Conservation (phyloP, 2,888 invertebrate species). For the Allacma fusca region DNA sequence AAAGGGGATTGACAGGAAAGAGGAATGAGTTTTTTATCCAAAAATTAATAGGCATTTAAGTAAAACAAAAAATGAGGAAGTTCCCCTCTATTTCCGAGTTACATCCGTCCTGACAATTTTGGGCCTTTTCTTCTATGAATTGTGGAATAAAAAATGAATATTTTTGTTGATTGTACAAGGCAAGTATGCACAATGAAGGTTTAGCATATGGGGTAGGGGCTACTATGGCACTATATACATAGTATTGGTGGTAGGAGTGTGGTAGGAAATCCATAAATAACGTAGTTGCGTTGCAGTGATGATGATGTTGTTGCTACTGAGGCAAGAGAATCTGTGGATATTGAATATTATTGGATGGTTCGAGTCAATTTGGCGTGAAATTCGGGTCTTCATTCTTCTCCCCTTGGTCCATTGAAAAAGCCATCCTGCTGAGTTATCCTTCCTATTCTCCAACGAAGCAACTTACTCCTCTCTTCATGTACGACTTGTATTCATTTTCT, state of each 20-base stretch:
- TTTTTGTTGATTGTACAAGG: too few relatives aligned
- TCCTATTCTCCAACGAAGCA: background rate
- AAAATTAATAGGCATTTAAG: background rate
- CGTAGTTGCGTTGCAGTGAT: background rate
- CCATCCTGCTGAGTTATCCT: conserved; percentile 35
- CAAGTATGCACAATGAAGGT: too few relatives aligned
- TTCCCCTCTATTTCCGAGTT: too few relatives aligned
- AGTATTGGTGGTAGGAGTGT: background rate
- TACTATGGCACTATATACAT: too few relatives aligned
- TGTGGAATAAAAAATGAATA: too few relatives aligned
- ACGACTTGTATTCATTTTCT: background rate
- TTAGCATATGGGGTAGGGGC: too few relatives aligned
- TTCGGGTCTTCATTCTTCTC: conserved; percentile 40
- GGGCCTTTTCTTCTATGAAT: too few relatives aligned
- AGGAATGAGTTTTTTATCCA: conserved; percentile 3
- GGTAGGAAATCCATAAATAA: background rate
- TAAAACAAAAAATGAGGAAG: too few relatives aligned
- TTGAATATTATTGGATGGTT: conserved; percentile 46
- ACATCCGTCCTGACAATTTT: too few relatives aligned
- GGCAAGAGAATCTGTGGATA: conserved; percentile 40
- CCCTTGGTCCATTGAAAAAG: conserved; percentile 40
- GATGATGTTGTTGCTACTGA: conserved; percentile 20
- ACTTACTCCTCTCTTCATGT: background rate
- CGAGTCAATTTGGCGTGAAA: conserved; percentile 57
- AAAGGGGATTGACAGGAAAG: background rate